Conservation (phyloP, 2,888 invertebrate genomes). For the Caenorhabditis becei region DNA sequence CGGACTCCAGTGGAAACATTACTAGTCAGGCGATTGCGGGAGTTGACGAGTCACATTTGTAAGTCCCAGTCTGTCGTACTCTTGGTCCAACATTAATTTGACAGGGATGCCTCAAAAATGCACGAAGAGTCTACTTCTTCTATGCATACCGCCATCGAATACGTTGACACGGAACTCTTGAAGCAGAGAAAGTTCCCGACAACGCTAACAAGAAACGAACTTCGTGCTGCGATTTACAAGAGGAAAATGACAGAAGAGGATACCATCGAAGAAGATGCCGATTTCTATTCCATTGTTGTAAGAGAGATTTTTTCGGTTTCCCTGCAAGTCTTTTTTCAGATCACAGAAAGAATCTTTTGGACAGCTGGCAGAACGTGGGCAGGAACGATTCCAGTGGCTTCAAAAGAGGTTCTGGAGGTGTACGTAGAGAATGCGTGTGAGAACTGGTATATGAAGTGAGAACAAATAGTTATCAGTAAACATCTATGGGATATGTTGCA, state of each 20-base stretch:
- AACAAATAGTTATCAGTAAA: not conserved
- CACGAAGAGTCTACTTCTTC: slow-evolving; percentile 4
- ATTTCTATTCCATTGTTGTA: slow-evolving; percentile 23
- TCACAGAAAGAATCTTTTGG: slow-evolving; percentile 41
- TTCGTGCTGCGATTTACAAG: slow-evolving; percentile 6
- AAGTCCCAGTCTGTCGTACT: not conserved
- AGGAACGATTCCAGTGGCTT: slow-evolving; percentile 20
- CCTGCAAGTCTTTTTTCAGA: not conserved
- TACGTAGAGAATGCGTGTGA: slow-evolving; percentile 24
- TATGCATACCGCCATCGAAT: slow-evolving; percentile 37
- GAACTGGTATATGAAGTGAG: slow-evolving; percentile 43
- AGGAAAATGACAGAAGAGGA: not conserved
- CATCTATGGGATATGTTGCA: not conserved
- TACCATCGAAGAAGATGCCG: slow-evolving; percentile 2
- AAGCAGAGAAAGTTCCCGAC: not conserved
- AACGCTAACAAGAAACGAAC: slow-evolving; percentile 17
- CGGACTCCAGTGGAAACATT: slow-evolving; percentile 29
- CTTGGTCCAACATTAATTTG: not conserved
- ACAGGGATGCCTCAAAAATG: slow-evolving; percentile 29
- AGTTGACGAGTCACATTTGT: slow-evolving; percentile 47
- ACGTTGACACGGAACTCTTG: slow-evolving; percentile 14
- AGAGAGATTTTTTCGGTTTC: not conserved
- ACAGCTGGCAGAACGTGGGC: slow-evolving; percentile 30
- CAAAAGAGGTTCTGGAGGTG: not conserved
- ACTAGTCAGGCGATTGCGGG: slow-evolving; percentile 20